Base-by-base conservation (phyloP, 2,888 invertebrate species). In the Serripes groenlandicus region DNA sequence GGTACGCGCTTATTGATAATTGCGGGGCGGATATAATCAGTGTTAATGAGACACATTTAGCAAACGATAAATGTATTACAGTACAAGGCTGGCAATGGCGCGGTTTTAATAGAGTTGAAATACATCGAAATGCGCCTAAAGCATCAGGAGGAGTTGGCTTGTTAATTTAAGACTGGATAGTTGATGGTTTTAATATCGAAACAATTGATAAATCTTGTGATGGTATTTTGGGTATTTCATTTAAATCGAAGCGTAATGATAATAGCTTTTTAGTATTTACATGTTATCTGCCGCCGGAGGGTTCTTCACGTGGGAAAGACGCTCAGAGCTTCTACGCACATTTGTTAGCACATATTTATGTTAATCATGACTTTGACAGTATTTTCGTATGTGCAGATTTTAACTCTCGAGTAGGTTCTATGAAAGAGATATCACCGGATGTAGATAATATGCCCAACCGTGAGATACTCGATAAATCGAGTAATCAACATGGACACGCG, bases 11-110 rank as follows among this genome's bases (percentile, higher is more conserved):
- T n/a, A n/a, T n/a, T n/a, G n/a, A n/a, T n/a, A n/a, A n/a, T n/a
- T n/a, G n/a, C n/a, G n/a, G n/a, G n/a, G n/a, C n/a, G n/a, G n/a
- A n/a, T n/a, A n/a, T n/a, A n/a, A n/a, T n/a, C n/a, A n/a, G n/a
- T n/a, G n/a, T 64, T n/a, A 34, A 30, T 34, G 64, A 64, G n/a
- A 64, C 64, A 32, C 34, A 64, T 64, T 32, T 64, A 28, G 4
- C 9, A 15, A 11, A 23, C 9, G 9, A 64, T 18, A 23, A 64
- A 15, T 9, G 21, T 3, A 64, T 64, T 9, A 15, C 5, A n/a
- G 32, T 64, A 34, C 21, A 34, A 3, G 64, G 64, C 5, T 64
- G 35, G 32, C 5, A 34, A 30, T 64, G 64, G 64, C 35, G 3
- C 35, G 64, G 64, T 34, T 7, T 34, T 18, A 64, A 64, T 34